Evolutionary conservation across 2,797 vertebrate species (phyloP).

Genomic region (Otolemur crassicaudatus): DNA sequence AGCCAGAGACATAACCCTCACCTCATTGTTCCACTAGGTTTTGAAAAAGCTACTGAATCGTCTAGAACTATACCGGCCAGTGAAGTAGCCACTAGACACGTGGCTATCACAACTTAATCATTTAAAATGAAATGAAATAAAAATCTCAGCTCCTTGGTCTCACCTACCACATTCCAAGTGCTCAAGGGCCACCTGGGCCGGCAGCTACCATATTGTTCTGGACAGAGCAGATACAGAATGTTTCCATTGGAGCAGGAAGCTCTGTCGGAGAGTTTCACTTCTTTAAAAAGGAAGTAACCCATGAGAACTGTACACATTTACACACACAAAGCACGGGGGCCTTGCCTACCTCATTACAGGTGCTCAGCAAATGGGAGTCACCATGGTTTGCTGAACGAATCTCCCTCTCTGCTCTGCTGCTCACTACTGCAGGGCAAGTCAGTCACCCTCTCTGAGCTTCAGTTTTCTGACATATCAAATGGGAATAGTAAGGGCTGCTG

Average conservation of each 20-base stretch:
- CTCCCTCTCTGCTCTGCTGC: not conserved
- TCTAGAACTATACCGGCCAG: not conserved
- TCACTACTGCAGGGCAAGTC: not conserved
- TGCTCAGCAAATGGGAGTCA: not conserved
- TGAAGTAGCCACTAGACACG: not conserved
- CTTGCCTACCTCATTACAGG: not conserved
- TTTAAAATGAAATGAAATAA: not conserved
- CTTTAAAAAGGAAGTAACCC: slow-evolving; percentile 7
- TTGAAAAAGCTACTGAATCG: not conserved
- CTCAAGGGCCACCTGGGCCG: not conserved
- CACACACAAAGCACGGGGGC: not conserved
- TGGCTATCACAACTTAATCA: not conserved
- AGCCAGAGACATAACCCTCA: not conserved
- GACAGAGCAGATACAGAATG: not conserved
- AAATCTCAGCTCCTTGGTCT: not conserved
- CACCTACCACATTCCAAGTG: not conserved
- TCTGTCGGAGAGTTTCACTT: slow-evolving; percentile 9
- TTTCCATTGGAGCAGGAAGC: not conserved
- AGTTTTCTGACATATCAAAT: slow-evolving; percentile 38
- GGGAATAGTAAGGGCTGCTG: not conserved
- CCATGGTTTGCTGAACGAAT: not conserved
- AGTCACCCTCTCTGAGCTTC: not conserved
- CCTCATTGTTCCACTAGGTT: not conserved
- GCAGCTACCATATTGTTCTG: not conserved
- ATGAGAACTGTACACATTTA: not conserved